Percentiles rank a stretch among this genome's conserved stretches.
phyloP scores from a whole-genome alignment of 2,797 vertebrate species.

The Eurystomus glaucurus region DNA sequence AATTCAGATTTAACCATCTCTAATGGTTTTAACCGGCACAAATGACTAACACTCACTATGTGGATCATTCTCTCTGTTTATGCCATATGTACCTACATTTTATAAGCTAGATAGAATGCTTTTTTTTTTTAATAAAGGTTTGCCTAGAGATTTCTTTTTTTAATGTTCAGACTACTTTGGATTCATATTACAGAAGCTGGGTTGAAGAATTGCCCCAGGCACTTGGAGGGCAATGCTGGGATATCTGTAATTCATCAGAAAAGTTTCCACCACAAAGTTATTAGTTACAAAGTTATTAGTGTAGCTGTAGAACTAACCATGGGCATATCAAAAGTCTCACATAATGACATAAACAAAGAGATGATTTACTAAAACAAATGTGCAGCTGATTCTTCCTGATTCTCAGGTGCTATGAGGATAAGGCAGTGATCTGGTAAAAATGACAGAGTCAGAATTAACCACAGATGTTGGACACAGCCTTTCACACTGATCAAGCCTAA shows the following conservation, averaged over 20 bases:
- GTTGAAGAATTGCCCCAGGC: background rate
- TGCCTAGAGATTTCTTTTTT: background rate
- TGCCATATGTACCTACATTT: background rate
- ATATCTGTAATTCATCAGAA: background rate
- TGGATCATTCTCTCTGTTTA: background rate
- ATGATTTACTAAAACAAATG: background rate
- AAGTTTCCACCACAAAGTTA: background rate
- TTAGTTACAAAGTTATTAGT: background rate
- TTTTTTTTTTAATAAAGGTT: background rate
- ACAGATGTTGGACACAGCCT: background rate
- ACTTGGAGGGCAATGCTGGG: background rate
- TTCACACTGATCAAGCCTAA: background rate
- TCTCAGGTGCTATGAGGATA: background rate
- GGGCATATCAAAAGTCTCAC: background rate
- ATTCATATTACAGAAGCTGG: background rate
- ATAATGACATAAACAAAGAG: background rate
- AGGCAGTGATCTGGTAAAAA: background rate
- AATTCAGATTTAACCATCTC: background rate
- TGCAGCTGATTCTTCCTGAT: background rate
- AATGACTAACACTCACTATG: fast-evolving
- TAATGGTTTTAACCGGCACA: background rate
- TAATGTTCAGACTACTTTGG: background rate
- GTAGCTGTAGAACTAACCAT: background rate
- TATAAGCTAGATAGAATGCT: background rate
- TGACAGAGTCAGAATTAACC: background rate